Evolutionary conservation across 2,113 vertebrate species (phyloP), one percentile per base, ranked within the genome.

Genomic region (Notarius quadriscutis): DNA sequence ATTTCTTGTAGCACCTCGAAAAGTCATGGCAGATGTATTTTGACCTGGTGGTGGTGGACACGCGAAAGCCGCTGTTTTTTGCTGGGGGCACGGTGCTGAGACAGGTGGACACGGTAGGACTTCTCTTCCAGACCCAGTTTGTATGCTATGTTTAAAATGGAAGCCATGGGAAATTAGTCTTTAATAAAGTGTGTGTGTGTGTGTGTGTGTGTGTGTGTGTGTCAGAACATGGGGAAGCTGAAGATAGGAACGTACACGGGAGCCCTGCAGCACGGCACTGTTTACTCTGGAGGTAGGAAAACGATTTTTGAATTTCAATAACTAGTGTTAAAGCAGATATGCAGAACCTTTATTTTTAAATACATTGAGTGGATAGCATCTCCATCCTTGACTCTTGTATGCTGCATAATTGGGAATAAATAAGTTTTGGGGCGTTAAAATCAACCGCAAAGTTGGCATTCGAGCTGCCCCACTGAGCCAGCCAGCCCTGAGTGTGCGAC

Each of bases 221-320:
- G 7, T 0, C 92, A 98, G 97, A 91, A 96, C 92, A 96, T 93
- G 0, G 96, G 97, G 55, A 97, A 96, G 88, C 94, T 98, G 87
- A 92, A 93, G 0, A 96, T 97, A 0, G 97, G 96, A 80, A 97
- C 97, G 0, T 97, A 97, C 92, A 97, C 94, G 0, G 96, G 97
- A 0, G 93, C 95, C 0, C 95, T 97, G 51, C 96, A 97, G 85
- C 94, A 96, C 62, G 96, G 96, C 0, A 94, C 96, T 0, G 94
- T 98, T 86, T 97, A 96, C 89, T 98, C 96, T 0, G 97, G 96
- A 87, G 96, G 96, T 96, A 86, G 90, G 58, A 0, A n/a, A 55
- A 34, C 27, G 14, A 25, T 83, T 27, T 65, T 5, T 22, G 51
- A 0, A 7, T 41, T 50, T 22, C 67, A 50, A 2, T 25, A 9